These are phyloP conservation scores for Sinohyriopsis cumingii DNA, from an alignment of 2,888 invertebrate species.

Conservation along the genomic window DNA sequence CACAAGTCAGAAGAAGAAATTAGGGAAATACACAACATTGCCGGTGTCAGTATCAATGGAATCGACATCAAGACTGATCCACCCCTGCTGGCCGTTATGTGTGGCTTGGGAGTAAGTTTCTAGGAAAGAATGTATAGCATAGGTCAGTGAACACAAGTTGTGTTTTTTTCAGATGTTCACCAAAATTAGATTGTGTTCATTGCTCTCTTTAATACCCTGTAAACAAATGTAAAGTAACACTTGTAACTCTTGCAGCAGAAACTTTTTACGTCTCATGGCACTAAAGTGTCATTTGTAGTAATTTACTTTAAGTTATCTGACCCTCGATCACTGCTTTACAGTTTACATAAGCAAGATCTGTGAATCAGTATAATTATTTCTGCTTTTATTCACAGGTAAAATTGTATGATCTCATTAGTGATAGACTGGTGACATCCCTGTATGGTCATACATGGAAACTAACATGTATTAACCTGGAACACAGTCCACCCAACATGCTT, in stretches of 20 bases:
- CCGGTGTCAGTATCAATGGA: constrained; percentile 49
- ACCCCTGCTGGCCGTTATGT: constrained; percentile 42
- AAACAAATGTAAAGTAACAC: too few relatives aligned
- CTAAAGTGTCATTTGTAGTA: too few relatives aligned
- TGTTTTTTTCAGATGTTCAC: too few relatives aligned
- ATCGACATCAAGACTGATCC: constrained; percentile 41
- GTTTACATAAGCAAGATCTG: too few relatives aligned
- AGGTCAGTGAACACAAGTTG: too few relatives aligned
- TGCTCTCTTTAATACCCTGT: too few relatives aligned
- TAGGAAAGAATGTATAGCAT: neutral
- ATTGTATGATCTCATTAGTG: constrained; percentile 53
- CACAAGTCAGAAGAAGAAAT: constrained; percentile 20
- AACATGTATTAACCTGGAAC: constrained; percentile 53
- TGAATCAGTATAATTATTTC: too few relatives aligned
- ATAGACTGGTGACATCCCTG: constrained; percentile 40
- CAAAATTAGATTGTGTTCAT: too few relatives aligned
- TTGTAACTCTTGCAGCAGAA: too few relatives aligned
- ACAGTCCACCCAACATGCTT: constrained; percentile 48
- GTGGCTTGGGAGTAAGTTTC: constrained; percentile 41
- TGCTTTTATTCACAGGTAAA: constrained; percentile 47
- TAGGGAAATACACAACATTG: constrained; percentile 54
- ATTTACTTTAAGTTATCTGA: too few relatives aligned
- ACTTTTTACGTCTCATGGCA: too few relatives aligned
- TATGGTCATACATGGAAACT: constrained; percentile 56
- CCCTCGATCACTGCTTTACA: too few relatives aligned